phyloP scores from a whole-genome alignment of 2,888 invertebrate genomes.

The Plebejus argus region DNA sequence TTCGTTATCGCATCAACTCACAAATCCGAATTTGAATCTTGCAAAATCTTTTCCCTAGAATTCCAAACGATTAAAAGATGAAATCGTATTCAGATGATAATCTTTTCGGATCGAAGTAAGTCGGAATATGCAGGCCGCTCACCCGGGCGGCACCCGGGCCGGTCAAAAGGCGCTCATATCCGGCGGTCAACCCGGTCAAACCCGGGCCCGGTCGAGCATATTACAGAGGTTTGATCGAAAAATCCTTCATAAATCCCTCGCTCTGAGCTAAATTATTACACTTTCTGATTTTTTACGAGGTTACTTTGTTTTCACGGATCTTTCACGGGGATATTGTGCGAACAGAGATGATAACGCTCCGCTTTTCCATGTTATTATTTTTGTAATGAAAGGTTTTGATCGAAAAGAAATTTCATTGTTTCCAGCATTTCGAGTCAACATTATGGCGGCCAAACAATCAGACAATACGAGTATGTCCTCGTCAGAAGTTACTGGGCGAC shows the following conservation, averaged over 20 bases:
- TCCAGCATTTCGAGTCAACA: not conserved
- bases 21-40: not conserved
- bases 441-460: not conserved
- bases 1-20: too few species aligned
- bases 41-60: not conserved
- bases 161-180: slow-evolving; percentile 24
- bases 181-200: slow-evolving; percentile 45
- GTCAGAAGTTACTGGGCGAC: too few species aligned
- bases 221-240: slow-evolving; percentile 46
- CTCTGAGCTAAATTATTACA: slow-evolving; percentile 35
- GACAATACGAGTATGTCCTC: too few species aligned
- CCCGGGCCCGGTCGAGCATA: slow-evolving; percentile 49
- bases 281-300: slow-evolving; percentile 25
- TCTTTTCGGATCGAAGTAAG: slow-evolving; percentile 29
- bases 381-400: not conserved
- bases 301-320: slow-evolving; percentile 28
- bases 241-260: slow-evolving; percentile 42
- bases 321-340: slow-evolving; percentile 14
- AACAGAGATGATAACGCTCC: slow-evolving; percentile 15
- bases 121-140: slow-evolving; percentile 36
- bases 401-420: not conserved
- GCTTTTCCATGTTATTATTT: slow-evolving; percentile 9
- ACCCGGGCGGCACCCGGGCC: slow-evolving; percentile 12
- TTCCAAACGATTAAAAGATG: slow-evolving; percentile 31
- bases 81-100: slow-evolving; percentile 30